Base-by-base conservation (phyloP, 2,113 vertebrate genomes). In the Eurypyga helias region DNA sequence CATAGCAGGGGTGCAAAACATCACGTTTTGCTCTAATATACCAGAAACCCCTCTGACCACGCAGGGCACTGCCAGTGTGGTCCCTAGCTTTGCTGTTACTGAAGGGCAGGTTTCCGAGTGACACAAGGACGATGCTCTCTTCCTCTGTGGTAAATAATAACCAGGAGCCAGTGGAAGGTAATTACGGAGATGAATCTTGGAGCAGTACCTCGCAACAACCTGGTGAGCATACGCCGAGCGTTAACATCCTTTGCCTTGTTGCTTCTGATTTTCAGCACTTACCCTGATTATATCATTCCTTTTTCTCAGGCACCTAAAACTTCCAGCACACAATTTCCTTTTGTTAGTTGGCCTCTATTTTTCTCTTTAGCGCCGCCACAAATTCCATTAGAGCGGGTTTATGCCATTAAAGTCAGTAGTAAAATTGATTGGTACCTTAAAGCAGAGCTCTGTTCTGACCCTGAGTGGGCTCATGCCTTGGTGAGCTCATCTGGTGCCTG, bases 391-490 rank as follows among this genome's bases (percentile, higher is more conserved):
- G 69, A 70, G 90, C 76, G 84, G 52, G 46, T 83, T 89, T 18
- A 23, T 78, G 87, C 89, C 64, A 13, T 93, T 90, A 82, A 91
- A 96, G 93, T 67, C 57, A 8, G 83, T 36, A 94, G 87, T 92
- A 87, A 93, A 95, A 97, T 90, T 89, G 93, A 94, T 87, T 84
- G 78, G 92, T 84, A 57, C 85, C 90, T 96, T 81, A 57, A 75
- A 90, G 64, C 78, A 57, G 69, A 83, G 76, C 86, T 95, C 41
- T 33, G 43, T 43, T 76, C 67, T 61, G 77, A 93, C 93, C 90
- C 91, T 77, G 79, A 52, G 73, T 45, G 92, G 57, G 73, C 88
- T 90, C 62, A 76, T 76, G 77, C 65, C 82, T 87, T 80, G n/a
- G n/a, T 81, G 82, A 92, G 93, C 83, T 89, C 73, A 72, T 93